phyloP scores from a whole-genome alignment of 23 tunicate species.

The Clavelina lepadiformis region DNA sequence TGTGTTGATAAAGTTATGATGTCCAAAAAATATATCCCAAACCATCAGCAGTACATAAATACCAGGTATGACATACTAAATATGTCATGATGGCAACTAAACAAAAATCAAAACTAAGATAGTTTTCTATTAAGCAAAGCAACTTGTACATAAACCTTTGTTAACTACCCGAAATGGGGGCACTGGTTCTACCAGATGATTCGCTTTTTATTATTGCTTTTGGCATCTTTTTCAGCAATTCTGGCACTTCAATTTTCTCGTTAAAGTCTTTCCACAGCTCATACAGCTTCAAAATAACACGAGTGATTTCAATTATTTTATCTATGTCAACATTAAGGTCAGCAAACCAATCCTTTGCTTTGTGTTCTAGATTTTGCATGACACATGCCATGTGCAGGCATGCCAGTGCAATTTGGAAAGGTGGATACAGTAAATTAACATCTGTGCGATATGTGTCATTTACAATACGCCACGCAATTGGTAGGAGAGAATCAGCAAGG shows the following conservation, averaged over 20 bases:
- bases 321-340: constrained; percentile 85
- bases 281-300: constrained; percentile 52
- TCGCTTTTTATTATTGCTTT: constrained; percentile 39
- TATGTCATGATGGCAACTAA: too few species aligned
- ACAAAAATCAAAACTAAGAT: too few species aligned
- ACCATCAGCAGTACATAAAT: too few species aligned
- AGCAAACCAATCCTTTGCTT: constrained; percentile 85
- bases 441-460: constrained; percentile 92
- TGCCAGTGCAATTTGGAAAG: constrained; percentile 82
- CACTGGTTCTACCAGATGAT: constrained; percentile 24
- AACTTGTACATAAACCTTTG: background rate
- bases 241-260: constrained; percentile 57
- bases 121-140: constrained; percentile 4
- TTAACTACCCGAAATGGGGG: constrained; percentile 14
- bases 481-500: constrained; percentile 41
- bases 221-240: constrained; percentile 71
- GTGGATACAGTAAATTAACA: constrained; percentile 80
- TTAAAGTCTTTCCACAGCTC: constrained; percentile 81
- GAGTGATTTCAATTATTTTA: constrained; percentile 78
- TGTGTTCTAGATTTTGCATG: constrained; percentile 39
- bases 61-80: too few species aligned
- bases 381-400: constrained; percentile 90
- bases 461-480: constrained; percentile 85
- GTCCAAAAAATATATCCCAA: too few species aligned
- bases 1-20: too few species aligned